A percentile compares a stretch with the other conserved stretches of the same genome.
Evolutionary conservation across 2,113 vertebrate species (phyloP).

Genomic region (Laterallus jamaicensis): DNA sequence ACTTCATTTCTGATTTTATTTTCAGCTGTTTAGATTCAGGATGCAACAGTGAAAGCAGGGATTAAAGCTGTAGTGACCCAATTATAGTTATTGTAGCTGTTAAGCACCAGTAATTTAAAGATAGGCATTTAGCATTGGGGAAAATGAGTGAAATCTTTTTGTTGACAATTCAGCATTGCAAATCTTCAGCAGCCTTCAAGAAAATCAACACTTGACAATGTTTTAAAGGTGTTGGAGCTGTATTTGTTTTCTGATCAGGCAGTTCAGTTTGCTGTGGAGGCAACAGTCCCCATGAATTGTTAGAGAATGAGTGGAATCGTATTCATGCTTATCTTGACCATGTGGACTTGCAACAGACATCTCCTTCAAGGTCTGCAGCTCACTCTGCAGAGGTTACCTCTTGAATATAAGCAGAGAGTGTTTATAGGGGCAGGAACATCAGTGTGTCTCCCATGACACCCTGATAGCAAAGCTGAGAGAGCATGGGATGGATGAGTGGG

Average conservation of each 20-base stretch:
- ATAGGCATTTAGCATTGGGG: not conserved
- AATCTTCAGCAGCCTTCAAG: not conserved
- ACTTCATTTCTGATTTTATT: constrained; percentile 27
- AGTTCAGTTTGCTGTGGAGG: not conserved
- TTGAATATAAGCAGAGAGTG: not conserved
- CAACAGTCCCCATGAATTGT: not conserved
- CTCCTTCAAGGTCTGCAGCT: not conserved
- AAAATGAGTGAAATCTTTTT: not conserved
- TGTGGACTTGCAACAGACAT: not conserved
- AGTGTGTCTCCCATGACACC: too few species aligned
- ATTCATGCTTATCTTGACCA: rapidly evolving
- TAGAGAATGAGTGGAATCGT: not conserved
- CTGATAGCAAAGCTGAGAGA: too few species aligned
- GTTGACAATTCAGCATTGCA: not conserved
- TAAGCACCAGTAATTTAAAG: not conserved
- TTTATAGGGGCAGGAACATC: too few species aligned
- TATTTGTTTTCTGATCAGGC: not conserved
- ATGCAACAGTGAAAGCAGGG: not conserved
- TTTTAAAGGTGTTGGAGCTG: not conserved
- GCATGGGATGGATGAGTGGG: too few species aligned
- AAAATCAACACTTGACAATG: not conserved
- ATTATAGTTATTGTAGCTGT: not conserved
- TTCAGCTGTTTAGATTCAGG: constrained; percentile 10
- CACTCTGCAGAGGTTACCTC: not conserved
- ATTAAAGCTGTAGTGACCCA: constrained; percentile 17